A percentile compares a stretch with the other conserved stretches of the same genome.
Conservation (phyloP, 2,113 vertebrate species). For the Lophochroa leadbeateri region DNA sequence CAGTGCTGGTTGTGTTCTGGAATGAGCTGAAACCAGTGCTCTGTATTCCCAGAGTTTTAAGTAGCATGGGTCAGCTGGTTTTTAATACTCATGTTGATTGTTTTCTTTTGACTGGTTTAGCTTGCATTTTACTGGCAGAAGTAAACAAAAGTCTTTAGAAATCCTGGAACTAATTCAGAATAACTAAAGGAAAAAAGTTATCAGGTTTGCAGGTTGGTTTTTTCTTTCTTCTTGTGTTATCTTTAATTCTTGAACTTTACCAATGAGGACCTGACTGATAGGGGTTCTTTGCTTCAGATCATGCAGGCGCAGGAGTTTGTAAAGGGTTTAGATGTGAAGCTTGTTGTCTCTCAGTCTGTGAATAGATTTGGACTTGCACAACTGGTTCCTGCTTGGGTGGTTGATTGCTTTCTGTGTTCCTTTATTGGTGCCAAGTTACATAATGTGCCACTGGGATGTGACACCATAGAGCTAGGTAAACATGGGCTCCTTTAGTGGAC, state of each 20-base stretch:
- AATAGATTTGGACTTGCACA: background rate
- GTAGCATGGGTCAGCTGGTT: background rate
- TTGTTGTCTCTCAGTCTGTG: background rate
- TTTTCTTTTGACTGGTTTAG: background rate
- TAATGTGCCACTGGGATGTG: background rate
- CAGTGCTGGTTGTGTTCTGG: background rate
- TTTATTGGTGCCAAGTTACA: constrained; percentile 1
- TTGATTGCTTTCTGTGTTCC: constrained; percentile 24
- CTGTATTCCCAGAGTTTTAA: background rate
- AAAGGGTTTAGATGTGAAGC: background rate
- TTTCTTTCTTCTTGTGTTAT: background rate
- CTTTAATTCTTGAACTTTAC: background rate
- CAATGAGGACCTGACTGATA: background rate
- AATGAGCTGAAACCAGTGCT: background rate
- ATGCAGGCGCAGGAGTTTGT: background rate
- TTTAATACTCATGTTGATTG: background rate
- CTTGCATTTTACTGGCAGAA: background rate
- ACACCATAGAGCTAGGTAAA: background rate
- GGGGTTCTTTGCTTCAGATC: background rate
- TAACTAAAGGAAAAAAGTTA: background rate
- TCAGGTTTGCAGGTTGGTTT: background rate
- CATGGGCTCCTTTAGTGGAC: background rate
- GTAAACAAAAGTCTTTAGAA: background rate
- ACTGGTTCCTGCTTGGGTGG: background rate
- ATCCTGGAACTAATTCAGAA: background rate